A percentile compares a stretch with the other conserved stretches of the same genome.
These are phyloP conservation scores for Ophthalmolycus amberensis DNA, from an alignment of 2,113 vertebrate genomes.

Conservation along the genomic window DNA sequence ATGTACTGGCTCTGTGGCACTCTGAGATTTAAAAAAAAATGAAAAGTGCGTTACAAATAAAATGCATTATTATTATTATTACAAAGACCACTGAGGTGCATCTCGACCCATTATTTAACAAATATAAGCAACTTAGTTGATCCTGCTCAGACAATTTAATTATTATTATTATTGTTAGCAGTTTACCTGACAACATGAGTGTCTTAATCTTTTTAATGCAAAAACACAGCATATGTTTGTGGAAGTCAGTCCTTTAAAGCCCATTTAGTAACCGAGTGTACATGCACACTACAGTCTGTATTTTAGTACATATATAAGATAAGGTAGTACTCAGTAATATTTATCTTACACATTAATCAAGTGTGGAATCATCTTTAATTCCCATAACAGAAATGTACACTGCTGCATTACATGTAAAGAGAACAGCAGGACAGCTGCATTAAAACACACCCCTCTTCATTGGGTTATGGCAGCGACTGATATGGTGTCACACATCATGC, in stretches of 20 bases:
- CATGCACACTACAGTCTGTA: neutral
- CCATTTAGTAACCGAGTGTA: neutral
- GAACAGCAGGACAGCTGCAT: conserved; percentile 11
- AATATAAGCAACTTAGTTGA: neutral
- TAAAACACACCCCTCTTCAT: conserved; percentile 1
- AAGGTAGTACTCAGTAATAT: neutral
- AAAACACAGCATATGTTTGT: neutral
- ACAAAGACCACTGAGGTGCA: neutral
- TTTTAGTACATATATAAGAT: no score
- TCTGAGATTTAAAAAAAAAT: no score
- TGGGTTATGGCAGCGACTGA: conserved; percentile 11
- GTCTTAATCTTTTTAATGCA: neutral
- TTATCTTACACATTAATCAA: neutral
- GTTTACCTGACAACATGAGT: neutral
- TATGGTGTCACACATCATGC: conserved; percentile 8
- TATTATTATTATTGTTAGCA: neutral
- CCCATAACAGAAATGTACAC: neutral
- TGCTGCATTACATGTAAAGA: neutral
- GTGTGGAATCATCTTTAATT: neutral
- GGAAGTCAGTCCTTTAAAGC: neutral
- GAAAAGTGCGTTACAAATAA: no score
- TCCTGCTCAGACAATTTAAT: neutral
- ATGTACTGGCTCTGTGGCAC: no score
- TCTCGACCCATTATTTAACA: neutral
- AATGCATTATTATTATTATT: no score